These are phyloP conservation scores for Tachycineta bicolor DNA, from an alignment of 2,113 vertebrate genomes.

Conservation along the genomic window DNA sequence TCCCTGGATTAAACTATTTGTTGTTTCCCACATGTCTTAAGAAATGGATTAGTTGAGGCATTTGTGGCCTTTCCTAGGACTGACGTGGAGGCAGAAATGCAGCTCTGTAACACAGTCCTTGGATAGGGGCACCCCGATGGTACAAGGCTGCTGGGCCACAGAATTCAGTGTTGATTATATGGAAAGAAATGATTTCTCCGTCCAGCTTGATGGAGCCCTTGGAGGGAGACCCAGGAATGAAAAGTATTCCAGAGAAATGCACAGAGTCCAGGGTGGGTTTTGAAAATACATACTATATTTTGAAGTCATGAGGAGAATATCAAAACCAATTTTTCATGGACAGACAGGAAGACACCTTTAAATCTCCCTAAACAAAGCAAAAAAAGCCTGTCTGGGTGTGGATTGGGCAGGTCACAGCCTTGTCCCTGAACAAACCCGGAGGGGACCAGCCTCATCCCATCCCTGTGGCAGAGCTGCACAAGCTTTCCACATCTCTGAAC, in stretches of 20 bases:
- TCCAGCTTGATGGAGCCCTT: neutral
- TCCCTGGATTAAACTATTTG: neutral
- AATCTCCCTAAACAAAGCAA: neutral
- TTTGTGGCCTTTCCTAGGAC: neutral
- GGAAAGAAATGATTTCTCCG: neutral
- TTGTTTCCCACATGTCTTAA: neutral
- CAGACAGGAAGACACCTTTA: neutral
- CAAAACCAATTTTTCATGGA: neutral
- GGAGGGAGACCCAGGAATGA: neutral
- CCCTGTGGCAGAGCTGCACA: neutral
- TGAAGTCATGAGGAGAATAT: neutral
- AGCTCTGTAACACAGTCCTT: neutral
- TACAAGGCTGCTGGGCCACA: neutral
- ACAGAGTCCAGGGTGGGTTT: neutral
- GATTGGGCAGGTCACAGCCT: neutral
- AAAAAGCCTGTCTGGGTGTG: neutral
- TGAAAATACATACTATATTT: neutral
- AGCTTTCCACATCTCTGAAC: neutral
- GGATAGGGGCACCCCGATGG: neutral
- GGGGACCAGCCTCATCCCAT: neutral
- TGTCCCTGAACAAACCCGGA: neutral
- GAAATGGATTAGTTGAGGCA: neutral
- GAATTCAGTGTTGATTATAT: neutral
- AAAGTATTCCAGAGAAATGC: neutral
- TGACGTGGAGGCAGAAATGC: neutral